A percentile compares a stretch with the other conserved stretches of the same genome.
These are phyloP conservation scores for Nothoprocta pentlandii DNA, from an alignment of 2,113 vertebrate genomes.

Conservation along the genomic window DNA sequence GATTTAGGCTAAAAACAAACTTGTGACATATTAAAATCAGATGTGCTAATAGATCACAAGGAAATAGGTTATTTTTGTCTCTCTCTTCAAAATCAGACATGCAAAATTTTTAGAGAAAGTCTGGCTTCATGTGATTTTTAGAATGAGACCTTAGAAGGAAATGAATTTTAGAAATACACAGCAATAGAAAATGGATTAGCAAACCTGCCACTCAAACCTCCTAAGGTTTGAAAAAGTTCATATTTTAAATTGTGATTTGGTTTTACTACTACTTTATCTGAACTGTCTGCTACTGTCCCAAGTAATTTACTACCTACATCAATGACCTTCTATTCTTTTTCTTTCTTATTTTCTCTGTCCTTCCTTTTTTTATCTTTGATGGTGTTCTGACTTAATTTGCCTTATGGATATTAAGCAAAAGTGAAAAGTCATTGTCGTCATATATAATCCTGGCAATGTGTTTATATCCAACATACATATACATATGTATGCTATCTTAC, in stretches of 20 bases:
- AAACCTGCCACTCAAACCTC: background rate
- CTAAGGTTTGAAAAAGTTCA: background rate
- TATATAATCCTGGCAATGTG: background rate
- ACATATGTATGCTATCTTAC: background rate
- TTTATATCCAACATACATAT: background rate
- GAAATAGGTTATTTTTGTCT: background rate
- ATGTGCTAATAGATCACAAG: background rate
- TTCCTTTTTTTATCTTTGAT: rapidly evolving
- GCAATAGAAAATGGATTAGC: background rate
- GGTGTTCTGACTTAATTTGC: background rate
- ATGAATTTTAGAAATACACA: background rate
- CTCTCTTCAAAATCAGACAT: background rate
- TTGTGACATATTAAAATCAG: slow-evolving; percentile 4
- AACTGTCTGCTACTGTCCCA: background rate
- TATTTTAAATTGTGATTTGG: background rate
- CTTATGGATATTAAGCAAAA: background rate
- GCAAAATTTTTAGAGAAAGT: background rate
- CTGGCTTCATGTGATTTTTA: background rate
- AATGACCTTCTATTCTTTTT: background rate
- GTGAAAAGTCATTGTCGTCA: background rate
- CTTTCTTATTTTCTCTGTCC: background rate
- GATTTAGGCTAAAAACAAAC: background rate
- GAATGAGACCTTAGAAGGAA: slow-evolving; percentile 6
- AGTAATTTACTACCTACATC: no score
- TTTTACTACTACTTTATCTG: background rate